These are phyloP conservation scores for Lathamus discolor DNA, from an alignment of 2,113 vertebrate species.

Conservation along the genomic window DNA sequence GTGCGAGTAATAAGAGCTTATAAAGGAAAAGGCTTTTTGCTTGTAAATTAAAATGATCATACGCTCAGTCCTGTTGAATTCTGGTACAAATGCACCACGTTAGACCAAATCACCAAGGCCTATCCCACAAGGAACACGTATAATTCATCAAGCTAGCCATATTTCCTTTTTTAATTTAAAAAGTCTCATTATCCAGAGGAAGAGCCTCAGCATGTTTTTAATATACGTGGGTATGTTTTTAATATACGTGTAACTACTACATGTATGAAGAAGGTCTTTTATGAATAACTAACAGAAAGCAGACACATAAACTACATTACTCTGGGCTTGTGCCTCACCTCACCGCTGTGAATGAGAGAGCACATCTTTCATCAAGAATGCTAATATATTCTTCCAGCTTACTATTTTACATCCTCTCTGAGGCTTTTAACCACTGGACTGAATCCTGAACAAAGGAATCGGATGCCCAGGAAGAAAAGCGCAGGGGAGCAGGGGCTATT, in stretches of 20 bases:
- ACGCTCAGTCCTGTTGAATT: neutral
- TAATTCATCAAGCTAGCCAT: neutral
- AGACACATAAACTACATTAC: neutral
- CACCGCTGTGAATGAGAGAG: neutral
- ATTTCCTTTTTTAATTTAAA: neutral
- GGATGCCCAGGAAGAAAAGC: neutral
- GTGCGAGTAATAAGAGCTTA: neutral
- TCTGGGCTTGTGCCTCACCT: neutral
- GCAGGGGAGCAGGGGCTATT: neutral
- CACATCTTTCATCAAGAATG: neutral
- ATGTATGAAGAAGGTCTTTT: neutral
- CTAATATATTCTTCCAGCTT: neutral
- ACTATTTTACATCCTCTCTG: neutral
- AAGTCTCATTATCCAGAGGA: neutral
- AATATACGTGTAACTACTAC: neutral
- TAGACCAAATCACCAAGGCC: neutral
- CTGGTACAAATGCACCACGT: neutral
- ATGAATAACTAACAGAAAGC: neutral
- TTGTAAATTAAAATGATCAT: neutral
- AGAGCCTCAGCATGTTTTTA: neutral
- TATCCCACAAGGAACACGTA: neutral
- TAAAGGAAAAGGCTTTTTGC: neutral
- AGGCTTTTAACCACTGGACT: conserved; percentile 16
- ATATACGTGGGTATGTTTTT: neutral
- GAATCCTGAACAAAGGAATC: conserved; percentile 6